Evolutionary conservation across 2,113 vertebrate genomes (phyloP).

Genomic region (Hemiscyllium ocellatum): DNA sequence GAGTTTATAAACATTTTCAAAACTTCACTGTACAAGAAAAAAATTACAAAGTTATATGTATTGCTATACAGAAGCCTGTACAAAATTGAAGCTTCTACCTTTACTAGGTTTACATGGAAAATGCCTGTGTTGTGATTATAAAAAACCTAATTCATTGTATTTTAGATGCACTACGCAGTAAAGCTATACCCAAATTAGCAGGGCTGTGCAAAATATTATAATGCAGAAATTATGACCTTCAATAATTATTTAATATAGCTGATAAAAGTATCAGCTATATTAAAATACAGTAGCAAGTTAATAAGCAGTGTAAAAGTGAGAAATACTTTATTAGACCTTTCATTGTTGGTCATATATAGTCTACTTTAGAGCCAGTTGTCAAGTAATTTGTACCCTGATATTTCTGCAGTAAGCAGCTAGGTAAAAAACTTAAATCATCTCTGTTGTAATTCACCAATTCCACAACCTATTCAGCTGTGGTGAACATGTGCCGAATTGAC

Average conservation of each 20-base stretch:
- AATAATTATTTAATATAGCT: too few relatives aligned
- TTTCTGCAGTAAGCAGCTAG: neutral
- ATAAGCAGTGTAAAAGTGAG: neutral
- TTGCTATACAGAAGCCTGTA: neutral
- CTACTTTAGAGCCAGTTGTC: neutral
- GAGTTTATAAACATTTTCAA: slow-evolving; percentile 3
- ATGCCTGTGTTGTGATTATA: neutral
- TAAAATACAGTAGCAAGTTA: slow-evolving; percentile 2
- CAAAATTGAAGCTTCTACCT: neutral
- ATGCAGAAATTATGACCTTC: neutral
- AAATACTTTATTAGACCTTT: neutral
- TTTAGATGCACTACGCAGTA: neutral
- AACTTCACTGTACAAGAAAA: neutral
- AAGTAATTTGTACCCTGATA: neutral
- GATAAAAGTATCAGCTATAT: neutral
- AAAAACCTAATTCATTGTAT: neutral
- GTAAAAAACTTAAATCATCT: neutral
- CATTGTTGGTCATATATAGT: neutral
- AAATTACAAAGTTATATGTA: neutral
- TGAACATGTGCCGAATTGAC: neutral
- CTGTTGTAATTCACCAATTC: neutral
- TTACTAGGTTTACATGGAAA: neutral
- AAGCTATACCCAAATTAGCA: neutral
- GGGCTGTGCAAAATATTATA: neutral
- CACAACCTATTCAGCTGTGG: neutral